Evolutionary conservation across 2,888 invertebrate species (phyloP), one percentile per base, ranked within the genome.

Genomic region (Nomada ferruginata): DNA sequence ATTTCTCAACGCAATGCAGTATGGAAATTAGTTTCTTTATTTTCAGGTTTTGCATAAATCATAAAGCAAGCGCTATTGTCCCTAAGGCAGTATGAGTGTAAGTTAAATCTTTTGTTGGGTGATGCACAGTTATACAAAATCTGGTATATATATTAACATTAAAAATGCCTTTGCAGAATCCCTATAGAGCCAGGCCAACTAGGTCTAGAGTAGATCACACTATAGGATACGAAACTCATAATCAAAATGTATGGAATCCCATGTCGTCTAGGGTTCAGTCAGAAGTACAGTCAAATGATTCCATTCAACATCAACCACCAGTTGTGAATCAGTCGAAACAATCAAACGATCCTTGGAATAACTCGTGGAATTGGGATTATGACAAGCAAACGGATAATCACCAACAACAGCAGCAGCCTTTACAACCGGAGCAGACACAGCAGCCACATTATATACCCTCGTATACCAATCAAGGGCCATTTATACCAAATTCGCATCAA

Each of bases 351-450:
- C 80, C 92, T 15, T 93, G 93, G 92, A 93, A 93, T 80, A 93
- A 93, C 86, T 91, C 93, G 0, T 93, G 93, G 93, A 92, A 93
- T 71, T 93, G 93, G 93, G 92, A 91, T 75, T 83, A 93, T 63
- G 93, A 93, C 72, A 92, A 92, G 74, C 91, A 92, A 65, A 65
- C 91, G 0, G 93, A 93, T 59, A 64, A 82, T 44, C 90, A 90
- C 20, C 85, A 85, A 47, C 85, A 86, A 47, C 85, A 85, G 47
- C 87, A 83, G 29, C 73, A 29, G 42, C 52, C 75, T 13, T 47
- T 47, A 60, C 89, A 88, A 47, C 76, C 63, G 66, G 77, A 82
- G 47, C 82, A 70, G 18, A 80, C 79, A 64, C 87, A 78, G 26
- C 78, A 73, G 53, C 60, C 73, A 29, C 87, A 88, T 26, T 82